Percentiles rank a stretch among this genome's conserved stretches.
These are phyloP conservation scores for Osmerus eperlanus DNA, from an alignment of 2,113 vertebrate species.

Conservation along the genomic window DNA sequence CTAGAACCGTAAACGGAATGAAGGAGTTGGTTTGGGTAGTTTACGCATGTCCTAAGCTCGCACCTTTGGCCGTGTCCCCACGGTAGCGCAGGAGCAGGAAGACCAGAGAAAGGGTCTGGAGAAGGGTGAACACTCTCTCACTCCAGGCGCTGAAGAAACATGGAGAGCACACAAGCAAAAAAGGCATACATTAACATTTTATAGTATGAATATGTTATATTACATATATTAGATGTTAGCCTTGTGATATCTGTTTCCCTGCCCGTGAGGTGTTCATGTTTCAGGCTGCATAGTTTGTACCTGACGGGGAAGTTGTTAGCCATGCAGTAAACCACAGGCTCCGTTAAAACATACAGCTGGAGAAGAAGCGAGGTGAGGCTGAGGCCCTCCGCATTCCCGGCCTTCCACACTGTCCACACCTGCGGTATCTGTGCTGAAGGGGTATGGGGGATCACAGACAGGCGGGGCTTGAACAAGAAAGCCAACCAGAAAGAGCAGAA, in stretches of 20 bases:
- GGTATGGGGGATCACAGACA: background rate
- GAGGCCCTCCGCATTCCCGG: constrained; percentile 73
- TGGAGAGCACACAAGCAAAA: background rate
- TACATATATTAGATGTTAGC: background rate
- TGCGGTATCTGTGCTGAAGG: constrained; percentile 69
- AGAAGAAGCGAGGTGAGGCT: constrained; percentile 70
- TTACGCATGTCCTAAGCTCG: background rate
- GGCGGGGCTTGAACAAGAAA: background rate
- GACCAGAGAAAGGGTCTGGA: constrained; percentile 70
- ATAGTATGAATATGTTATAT: background rate
- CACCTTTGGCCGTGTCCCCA: constrained; percentile 69
- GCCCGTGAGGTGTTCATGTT: too few species aligned
- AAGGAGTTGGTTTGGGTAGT: too few species aligned
- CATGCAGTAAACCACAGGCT: constrained; percentile 74
- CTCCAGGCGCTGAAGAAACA: constrained; percentile 77
- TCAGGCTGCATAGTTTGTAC: constrained; percentile 49
- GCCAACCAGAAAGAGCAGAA: background rate
- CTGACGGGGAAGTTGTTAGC: constrained; percentile 75
- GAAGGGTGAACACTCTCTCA: constrained; percentile 75
- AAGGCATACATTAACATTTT: background rate
- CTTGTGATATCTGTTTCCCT: background rate
- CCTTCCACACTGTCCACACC: constrained; percentile 72
- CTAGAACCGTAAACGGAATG: too few species aligned
- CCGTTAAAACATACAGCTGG: constrained; percentile 74
- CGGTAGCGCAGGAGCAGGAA: constrained; percentile 77